phyloP scores from a whole-genome alignment of 2,888 invertebrate species.

The Macrosiphum euphorbiae region DNA sequence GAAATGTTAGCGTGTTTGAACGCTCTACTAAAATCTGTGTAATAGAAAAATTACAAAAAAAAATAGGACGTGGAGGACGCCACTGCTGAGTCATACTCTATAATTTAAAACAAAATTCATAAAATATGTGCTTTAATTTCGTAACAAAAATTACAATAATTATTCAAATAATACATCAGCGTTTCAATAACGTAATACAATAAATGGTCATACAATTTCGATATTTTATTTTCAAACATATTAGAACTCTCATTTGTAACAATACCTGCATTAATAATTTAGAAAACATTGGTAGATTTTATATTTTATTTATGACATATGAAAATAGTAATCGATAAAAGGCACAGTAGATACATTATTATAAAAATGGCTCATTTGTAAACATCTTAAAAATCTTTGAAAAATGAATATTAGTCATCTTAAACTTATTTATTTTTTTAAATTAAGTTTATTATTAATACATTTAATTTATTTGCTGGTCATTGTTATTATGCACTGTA shows the following conservation, averaged over 20 bases:
- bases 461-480: neutral
- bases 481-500: neutral
- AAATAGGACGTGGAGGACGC: no score
- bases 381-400: neutral
- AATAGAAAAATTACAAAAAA: no score
- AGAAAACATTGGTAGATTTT: neutral
- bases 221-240: neutral
- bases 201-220: neutral
- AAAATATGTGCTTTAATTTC: slow-evolving; percentile 32
- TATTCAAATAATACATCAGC: neutral
- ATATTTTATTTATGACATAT: slow-evolving; percentile 11
- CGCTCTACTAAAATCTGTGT: no score
- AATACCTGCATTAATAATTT: slow-evolving; percentile 24
- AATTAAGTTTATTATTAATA: neutral
- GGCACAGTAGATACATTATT: slow-evolving; percentile 9
- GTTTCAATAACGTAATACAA: slow-evolving; percentile 8
- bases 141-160: slow-evolving; percentile 39
- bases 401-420: neutral
- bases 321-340: slow-evolving; percentile 25
- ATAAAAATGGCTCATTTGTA: neutral
- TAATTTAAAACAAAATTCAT: neutral
- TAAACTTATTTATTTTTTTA: neutral
- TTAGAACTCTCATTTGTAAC: neutral
- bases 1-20: no score
- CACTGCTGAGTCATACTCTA: neutral